Conservation (phyloP, 2,888 invertebrate genomes). For the Doris montereyensis region DNA sequence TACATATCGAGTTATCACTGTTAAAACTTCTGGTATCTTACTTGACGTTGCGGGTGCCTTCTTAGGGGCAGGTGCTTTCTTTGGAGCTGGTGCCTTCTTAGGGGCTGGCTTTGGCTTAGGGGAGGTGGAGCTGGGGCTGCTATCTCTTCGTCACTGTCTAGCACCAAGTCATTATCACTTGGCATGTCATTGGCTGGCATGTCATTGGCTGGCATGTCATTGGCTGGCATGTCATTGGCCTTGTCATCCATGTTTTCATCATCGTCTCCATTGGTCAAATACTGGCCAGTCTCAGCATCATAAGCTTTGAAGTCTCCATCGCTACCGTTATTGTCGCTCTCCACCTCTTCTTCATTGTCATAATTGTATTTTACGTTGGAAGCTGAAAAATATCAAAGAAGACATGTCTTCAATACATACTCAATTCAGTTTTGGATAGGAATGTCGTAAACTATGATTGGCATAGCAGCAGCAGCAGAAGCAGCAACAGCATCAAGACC, state of each 20-base stretch:
- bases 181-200: neutral
- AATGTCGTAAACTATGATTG: neutral
- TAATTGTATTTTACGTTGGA: constrained; percentile 53
- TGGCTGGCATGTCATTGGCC: neutral
- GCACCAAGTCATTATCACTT: no score
- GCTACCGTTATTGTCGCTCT: constrained; percentile 38
- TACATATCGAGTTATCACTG: no score
- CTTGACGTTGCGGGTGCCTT: no score
- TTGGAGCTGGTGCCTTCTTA: no score
- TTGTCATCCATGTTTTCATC: constrained; percentile 1
- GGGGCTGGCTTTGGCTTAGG: no score
- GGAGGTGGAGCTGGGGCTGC: no score
- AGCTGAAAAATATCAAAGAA: constrained; percentile 46
- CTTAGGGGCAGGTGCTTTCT: no score
- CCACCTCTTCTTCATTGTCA: constrained; percentile 54
- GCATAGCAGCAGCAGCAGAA: neutral
- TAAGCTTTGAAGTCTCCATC: constrained; percentile 35
- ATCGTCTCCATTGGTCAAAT: neutral
- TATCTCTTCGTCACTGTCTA: no score
- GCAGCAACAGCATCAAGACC: neutral
- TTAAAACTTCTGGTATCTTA: no score
- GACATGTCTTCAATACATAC: neutral
- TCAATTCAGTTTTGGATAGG: neutral
- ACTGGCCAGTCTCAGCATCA: constrained; percentile 10
- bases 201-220: neutral